Base-by-base conservation (phyloP, 1,140 invertebrate genomes). In the Neocloeon triangulifer region DNA sequence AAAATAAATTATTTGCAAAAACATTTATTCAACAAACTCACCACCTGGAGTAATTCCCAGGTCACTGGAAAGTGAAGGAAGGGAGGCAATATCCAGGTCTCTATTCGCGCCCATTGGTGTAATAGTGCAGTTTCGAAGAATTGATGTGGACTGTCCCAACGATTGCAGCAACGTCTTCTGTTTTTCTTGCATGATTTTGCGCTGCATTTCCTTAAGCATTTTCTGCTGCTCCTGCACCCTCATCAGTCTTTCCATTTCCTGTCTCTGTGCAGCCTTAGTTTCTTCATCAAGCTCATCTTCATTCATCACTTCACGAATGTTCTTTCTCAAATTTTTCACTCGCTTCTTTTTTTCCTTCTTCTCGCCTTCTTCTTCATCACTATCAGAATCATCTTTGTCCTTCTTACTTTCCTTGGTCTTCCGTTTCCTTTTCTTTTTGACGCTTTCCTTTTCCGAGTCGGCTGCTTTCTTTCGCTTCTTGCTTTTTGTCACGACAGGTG, bases 241-340 rank as follows among this genome's bases (percentile, higher is more conserved):
- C 10, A 71, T 62, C 29, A 82, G 55, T 47, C 89, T 61, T 47
- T 92, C 86, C 41, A 76, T 73, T 55, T 95, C 89, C 48, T 89
- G 84, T 19, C 80, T 61, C 49, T 94, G 86, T 2, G 89, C 89
- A 15, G 72, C 72, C n/a, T 91, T 47, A 5, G 88, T 94, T 6
- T 79, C 76, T 39, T 81, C 76, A 47, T 94, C 88, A 27, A 96
- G 51, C 45, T 92, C 79, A 32, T 76, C 78, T 43, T 91, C 84
- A 45, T 80, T 74, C 65, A 91, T 78, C 1, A 94, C 86, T 53
- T 91, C 82, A 23, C 85, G 64, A 40, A 84, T 86, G 43, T 85
- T 86, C 34, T 76, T 60, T 13, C 80, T 58, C 41, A 84, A 62
- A 47, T 76, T 77, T 14, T 35, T 48, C 44, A 22, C 49, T 37